phyloP scores from a whole-genome alignment of 2,797 vertebrate species.

The Salarias fasciatus region DNA sequence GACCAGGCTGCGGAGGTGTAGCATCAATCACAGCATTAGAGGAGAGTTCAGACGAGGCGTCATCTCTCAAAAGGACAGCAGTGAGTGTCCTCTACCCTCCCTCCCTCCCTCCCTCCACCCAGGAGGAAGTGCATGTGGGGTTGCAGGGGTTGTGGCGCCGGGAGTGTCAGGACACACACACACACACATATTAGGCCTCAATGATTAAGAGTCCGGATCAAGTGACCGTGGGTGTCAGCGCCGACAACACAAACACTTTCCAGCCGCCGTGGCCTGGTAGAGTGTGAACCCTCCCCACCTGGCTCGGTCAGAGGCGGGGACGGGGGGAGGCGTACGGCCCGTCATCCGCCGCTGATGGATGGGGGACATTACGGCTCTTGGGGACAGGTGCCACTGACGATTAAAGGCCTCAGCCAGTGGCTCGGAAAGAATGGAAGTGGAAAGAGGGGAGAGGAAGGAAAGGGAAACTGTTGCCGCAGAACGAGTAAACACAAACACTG shows the following conservation, averaged over 20 bases:
- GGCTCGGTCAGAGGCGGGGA: conserved; percentile 25
- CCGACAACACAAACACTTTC: conserved; percentile 49
- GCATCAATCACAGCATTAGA: conserved; percentile 59
- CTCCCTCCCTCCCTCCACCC: conserved; percentile 1
- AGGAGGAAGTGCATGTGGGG: conserved; percentile 31
- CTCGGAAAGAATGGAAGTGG: conserved; percentile 78
- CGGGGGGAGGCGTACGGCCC: conserved; percentile 41
- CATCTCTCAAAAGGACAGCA: conserved; percentile 43
- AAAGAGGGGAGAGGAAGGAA: conserved; percentile 63
- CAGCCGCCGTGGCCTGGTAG: conserved; percentile 48
- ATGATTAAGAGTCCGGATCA: conserved; percentile 71
- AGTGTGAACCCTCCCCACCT: conserved; percentile 62
- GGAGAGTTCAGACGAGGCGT: conserved; percentile 39
- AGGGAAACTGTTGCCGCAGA: conserved; percentile 77
- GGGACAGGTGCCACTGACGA: conserved; percentile 83
- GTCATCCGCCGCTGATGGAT: conserved; percentile 80
- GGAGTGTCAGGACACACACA: too few species aligned
- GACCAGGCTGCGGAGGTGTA: conserved; percentile 10
- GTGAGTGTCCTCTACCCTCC: conserved; percentile 53
- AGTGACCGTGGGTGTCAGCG: conserved; percentile 66
- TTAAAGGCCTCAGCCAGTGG: conserved; percentile 80
- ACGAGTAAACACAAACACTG: conserved; percentile 77
- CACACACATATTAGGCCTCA: conserved; percentile 38
- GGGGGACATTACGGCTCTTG: conserved; percentile 79
- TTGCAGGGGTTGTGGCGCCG: conserved; percentile 34